Evolutionary conservation across 2,888 invertebrate genomes (phyloP), one percentile per base, ranked within the genome.

Genomic region (Scaptomyza flava): DNA sequence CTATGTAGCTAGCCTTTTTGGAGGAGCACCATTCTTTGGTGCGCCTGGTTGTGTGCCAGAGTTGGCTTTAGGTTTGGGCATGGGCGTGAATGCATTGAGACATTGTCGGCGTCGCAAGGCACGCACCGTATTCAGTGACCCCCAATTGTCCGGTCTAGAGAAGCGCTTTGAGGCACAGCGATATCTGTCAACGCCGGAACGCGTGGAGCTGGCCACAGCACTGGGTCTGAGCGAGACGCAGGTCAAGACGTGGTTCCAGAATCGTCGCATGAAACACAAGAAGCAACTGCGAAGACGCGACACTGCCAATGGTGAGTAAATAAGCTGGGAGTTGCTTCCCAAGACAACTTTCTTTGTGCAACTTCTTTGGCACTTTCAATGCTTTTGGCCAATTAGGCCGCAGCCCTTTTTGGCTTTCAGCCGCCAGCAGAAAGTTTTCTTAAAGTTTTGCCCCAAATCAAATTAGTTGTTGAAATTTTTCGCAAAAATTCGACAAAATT

Each of bases 191-290:
- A 99, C 99, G 0, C 99, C 99, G 0, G 99, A 99, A 91, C 93
- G 99, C 6, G 98, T 99, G 11, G 99, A 99, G 91, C 93, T 99
- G 62, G 99, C 99, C 0, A 96, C 96, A 0, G 97, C 98, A 0
- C 94, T 99, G 51, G 98, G 96, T 91, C 94, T 99, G 17, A 98
- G 98, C 12, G 99, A 99, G 93, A 99, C 99, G 0, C 95, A 98
- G 93, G 97, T 98, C 73, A 98, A 98, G 93, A 99, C 98, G 68
- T 98, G 98, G 98, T 98, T 99, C 93, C 98, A 99, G 93, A 99
- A 99, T 93, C 93, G 98, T 30, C 93, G 99, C 81, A 99, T 99
- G 99, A 98, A 98, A 91, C 97, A 98, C 91, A 98, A 98, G 93
- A 98, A 98, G 89, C 97, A 97, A 89, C 93, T 97, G 92, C 75